Conservation (phyloP, 35 echinoderm and acorn worm species). For the Amphiura filiformis region DNA sequence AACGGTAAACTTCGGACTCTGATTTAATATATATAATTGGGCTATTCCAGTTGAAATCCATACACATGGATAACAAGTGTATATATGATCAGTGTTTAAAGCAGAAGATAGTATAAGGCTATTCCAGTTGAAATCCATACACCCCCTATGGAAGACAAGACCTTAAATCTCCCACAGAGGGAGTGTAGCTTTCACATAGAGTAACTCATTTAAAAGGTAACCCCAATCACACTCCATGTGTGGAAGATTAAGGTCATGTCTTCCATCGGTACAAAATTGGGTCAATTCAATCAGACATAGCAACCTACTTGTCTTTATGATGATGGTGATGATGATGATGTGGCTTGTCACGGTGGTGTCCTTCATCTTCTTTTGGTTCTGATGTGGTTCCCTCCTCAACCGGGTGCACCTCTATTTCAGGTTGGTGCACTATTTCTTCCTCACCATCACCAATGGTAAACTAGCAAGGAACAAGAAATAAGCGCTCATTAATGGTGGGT, state of each 20-base stretch:
- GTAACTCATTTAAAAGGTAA: not conserved
- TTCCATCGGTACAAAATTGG: too few relatives aligned
- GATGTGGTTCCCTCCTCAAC: not conserved
- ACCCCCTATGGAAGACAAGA: not conserved
- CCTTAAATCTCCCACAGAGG: too few relatives aligned
- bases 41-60: too few relatives aligned
- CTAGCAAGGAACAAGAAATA: too few relatives aligned
- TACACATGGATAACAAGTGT: not conserved
- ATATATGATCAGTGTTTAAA: not conserved
- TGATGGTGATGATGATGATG: conserved; percentile 57
- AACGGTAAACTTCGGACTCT: too few relatives aligned
- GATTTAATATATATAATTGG: too few relatives aligned
- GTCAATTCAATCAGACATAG: too few relatives aligned
- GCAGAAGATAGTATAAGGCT: not conserved
- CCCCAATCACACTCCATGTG: not conserved
- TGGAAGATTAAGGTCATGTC: too few relatives aligned
- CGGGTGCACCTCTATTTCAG: conserved; percentile 20
- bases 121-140: not conserved
- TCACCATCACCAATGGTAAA: conserved; percentile 75
- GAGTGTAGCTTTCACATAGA: too few relatives aligned
- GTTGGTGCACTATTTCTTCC: too few relatives aligned
- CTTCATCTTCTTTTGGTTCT: not conserved
- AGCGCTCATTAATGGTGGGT: too few relatives aligned
- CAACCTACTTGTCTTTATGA: conserved; percentile 42
- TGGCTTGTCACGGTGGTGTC: conserved; percentile 12